phyloP scores from a whole-genome alignment of 1,140 invertebrate genomes.

The Ceratosolen fusciceps region DNA sequence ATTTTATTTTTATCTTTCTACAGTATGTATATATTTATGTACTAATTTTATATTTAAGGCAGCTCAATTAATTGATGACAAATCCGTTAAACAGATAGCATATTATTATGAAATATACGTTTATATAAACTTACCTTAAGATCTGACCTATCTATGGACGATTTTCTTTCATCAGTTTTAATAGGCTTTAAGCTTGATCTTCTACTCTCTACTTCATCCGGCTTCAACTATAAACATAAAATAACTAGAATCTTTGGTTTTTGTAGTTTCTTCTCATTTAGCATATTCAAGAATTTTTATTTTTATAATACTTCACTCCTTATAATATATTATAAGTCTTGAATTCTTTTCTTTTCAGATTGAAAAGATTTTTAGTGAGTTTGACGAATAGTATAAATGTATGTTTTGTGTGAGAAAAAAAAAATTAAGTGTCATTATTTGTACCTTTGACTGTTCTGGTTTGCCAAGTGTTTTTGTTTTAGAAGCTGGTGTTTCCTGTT shows the following conservation, averaged over 20 bases:
- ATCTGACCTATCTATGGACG: conserved; percentile 60
- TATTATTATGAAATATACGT: too few species aligned
- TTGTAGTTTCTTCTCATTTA: not conserved
- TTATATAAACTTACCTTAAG: conserved; percentile 60
- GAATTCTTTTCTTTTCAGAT: not conserved
- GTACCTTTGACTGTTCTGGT: conserved; percentile 62
- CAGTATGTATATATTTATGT: not conserved
- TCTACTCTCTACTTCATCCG: conserved; percentile 55
- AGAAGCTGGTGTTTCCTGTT: conserved; percentile 50
- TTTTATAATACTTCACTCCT: conserved; percentile 8
- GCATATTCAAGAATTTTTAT: not conserved
- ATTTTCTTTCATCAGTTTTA: conserved; percentile 62
- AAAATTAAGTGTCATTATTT: conserved; percentile 33
- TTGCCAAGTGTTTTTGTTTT: conserved; percentile 57
- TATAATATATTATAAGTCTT: not conserved
- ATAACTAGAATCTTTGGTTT: not conserved
- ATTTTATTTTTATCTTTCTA: not conserved
- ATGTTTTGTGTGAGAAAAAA: not conserved
- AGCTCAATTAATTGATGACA: too few species aligned
- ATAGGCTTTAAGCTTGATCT: conserved; percentile 59
- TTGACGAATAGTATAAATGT: not conserved
- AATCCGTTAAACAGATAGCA: too few species aligned
- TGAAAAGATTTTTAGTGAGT: not conserved
- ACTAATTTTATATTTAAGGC: too few species aligned
- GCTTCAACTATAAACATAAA: conserved; percentile 34